Base-by-base conservation (phyloP, 2,888 invertebrate genomes). In the Galerucella calmariensis region DNA sequence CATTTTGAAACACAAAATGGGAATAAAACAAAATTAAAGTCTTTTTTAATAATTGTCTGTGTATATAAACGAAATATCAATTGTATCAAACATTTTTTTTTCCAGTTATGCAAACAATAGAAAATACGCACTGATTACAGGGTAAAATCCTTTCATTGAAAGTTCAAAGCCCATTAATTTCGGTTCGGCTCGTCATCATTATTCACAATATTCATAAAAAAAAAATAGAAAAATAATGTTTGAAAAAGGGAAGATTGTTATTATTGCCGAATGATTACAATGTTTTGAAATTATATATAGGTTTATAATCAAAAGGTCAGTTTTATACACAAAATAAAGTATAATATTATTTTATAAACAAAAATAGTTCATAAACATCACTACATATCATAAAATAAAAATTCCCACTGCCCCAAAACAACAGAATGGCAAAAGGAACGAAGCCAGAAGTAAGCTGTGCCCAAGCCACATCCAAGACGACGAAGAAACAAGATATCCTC, bases 181-280 rank as follows among this genome's bases (percentile, higher is more conserved):
- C 56, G 20, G 20, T 56, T 56, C 56, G 16, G 12, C n/a, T 51
- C n/a, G 1, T 0, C 10, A 9, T 56, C 10, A 56, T 56, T 20
- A 56, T 56, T 10, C 56, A 56, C 56, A 56, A 56, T 51, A 51
- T 51, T 51, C 51, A 51, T 51, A 51, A 5, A 51, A 51, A 51
- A 20, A 56, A 56, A 20, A 16, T 20, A 20, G 20, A 56, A 56
- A 9, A 56, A 20, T 9, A 20, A 48, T 48, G 48, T 48, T 12
- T 3, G 0, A 3, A 14, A 48, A 14, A 48, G 9, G 2, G 10
- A 56, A 20, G 16, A 56, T 3, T 56, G 16, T 20, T 20, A 56
- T 56, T 51, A 41, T 8, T 8, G 35, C 35, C 9, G 35, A 41
- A 8, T 41, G 35, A 41, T 41, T 8, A 1, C 5, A 41, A 9